phyloP scores from a whole-genome alignment of 2,113 vertebrate species.

The Tympanuchus pallidicinctus region DNA sequence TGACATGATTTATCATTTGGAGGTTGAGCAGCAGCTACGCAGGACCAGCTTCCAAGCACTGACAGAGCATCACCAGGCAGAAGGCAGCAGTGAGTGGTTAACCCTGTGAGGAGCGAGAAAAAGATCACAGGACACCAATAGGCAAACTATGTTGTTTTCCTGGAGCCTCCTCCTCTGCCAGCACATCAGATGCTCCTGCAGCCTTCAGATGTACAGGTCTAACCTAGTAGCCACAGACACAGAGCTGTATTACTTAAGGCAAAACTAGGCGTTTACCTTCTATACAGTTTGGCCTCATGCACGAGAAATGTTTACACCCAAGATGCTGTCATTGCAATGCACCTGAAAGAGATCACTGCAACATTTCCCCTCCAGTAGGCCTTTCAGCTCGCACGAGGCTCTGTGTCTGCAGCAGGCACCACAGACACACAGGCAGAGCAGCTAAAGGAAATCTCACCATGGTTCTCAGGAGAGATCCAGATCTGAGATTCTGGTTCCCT shows the following conservation, averaged over 20 bases:
- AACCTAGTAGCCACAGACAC: background rate
- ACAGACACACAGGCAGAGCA: background rate
- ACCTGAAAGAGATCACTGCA: constrained; percentile 1
- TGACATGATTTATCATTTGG: constrained; percentile 60
- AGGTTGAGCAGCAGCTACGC: background rate
- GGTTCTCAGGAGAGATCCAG: background rate
- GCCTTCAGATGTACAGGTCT: background rate
- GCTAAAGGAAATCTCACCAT: background rate
- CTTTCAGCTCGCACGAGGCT: background rate
- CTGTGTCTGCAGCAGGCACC: background rate
- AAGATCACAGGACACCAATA: background rate
- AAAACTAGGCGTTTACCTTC: background rate
- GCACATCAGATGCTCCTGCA: background rate
- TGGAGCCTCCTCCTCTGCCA: background rate
- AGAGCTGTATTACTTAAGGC: background rate
- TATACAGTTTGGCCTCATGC: background rate
- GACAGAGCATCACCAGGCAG: background rate
- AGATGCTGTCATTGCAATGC: background rate
- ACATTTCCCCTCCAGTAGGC: constrained; percentile 4
- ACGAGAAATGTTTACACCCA: background rate
- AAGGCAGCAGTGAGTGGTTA: background rate
- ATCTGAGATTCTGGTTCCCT: background rate
- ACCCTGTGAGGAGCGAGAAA: background rate
- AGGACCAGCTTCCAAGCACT: constrained; percentile 21
- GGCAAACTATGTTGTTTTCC: background rate